A percentile compares a stretch with the other conserved stretches of the same genome.
Conservation (phyloP, 1,140 invertebrate species). For the Araneus ventricosus region DNA sequence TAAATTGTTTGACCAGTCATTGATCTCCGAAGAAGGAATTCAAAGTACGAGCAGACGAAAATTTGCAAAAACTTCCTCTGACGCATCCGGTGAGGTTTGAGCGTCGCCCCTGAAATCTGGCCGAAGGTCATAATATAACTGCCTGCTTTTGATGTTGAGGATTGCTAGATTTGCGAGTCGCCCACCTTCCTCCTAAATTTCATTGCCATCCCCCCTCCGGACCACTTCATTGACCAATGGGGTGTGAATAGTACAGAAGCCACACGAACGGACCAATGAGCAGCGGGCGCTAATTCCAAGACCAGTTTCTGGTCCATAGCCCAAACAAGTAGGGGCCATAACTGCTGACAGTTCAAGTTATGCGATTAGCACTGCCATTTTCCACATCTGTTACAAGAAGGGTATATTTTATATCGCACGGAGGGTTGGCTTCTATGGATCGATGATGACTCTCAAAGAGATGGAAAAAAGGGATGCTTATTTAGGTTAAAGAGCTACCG, state of each 20-base stretch:
- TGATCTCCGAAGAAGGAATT: too few species aligned
- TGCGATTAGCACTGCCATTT: slow-evolving; percentile 65
- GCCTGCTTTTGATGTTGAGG: slow-evolving; percentile 54
- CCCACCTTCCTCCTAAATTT: slow-evolving; percentile 3
- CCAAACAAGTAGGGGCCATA: slow-evolving; percentile 65
- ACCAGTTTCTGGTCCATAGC: slow-evolving; percentile 69
- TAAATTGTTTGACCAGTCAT: too few species aligned
- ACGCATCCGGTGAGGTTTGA: neutral
- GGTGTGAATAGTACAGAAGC: slow-evolving; percentile 71
- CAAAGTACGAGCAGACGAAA: neutral
- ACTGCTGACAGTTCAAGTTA: slow-evolving; percentile 72
- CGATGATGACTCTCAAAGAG: neutral
- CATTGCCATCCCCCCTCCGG: slow-evolving; percentile 19
- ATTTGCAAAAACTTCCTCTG: too few species aligned
- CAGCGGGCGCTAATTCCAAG: slow-evolving; percentile 66
- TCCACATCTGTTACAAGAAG: slow-evolving; percentile 62
- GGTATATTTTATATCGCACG: slow-evolving; percentile 58
- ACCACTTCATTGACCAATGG: slow-evolving; percentile 70
- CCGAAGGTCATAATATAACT: slow-evolving; percentile 45
- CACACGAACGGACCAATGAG: slow-evolving; percentile 71
- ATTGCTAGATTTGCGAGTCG: slow-evolving; percentile 66
- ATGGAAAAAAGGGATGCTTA: neutral
- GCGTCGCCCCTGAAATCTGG: neutral
- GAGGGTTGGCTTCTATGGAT: slow-evolving; percentile 11
- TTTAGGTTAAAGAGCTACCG: neutral